Evolutionary conservation across 2,797 vertebrate genomes (phyloP).

Genomic region (Syngnathus acus): DNA sequence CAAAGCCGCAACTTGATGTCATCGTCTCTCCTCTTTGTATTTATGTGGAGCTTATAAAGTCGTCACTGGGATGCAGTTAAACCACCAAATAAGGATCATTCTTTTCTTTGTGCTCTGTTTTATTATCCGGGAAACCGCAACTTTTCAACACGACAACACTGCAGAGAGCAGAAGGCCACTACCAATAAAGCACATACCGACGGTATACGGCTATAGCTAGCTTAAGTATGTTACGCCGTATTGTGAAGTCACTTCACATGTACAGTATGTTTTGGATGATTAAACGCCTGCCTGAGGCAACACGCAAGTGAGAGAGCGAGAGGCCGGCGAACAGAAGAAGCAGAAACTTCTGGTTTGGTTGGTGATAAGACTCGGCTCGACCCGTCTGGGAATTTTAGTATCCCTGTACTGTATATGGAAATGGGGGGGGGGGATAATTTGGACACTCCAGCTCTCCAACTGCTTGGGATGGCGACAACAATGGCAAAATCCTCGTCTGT

Average conservation of each 20-base stretch:
- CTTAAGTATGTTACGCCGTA: constrained; percentile 18
- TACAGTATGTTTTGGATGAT: constrained; percentile 23
- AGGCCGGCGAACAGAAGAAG: constrained; percentile 12
- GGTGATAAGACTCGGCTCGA: constrained; percentile 37
- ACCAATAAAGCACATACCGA: background rate
- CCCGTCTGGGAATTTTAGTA: constrained; percentile 48
- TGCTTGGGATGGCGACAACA: constrained; percentile 40
- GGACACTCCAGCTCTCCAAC: constrained; percentile 27
- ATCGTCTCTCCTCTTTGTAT: background rate
- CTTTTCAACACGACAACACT: background rate
- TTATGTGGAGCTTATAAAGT: background rate
- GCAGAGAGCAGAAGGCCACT: background rate
- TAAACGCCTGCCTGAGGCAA: constrained; percentile 20
- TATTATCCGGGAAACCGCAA: background rate
- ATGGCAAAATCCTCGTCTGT: constrained; percentile 43
- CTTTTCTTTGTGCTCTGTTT: background rate
- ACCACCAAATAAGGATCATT: background rate
- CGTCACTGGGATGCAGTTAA: background rate
- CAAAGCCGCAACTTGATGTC: background rate
- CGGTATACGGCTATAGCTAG: constrained; percentile 8
- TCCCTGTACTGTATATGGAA: constrained; percentile 34
- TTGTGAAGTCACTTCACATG: constrained; percentile 42
- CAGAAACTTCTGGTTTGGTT: constrained; percentile 16
- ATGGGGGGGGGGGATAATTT: background rate
- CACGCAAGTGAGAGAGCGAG: constrained; percentile 10